phyloP scores from a whole-genome alignment of 2,113 vertebrate species.

The Camelus bactrianus region DNA sequence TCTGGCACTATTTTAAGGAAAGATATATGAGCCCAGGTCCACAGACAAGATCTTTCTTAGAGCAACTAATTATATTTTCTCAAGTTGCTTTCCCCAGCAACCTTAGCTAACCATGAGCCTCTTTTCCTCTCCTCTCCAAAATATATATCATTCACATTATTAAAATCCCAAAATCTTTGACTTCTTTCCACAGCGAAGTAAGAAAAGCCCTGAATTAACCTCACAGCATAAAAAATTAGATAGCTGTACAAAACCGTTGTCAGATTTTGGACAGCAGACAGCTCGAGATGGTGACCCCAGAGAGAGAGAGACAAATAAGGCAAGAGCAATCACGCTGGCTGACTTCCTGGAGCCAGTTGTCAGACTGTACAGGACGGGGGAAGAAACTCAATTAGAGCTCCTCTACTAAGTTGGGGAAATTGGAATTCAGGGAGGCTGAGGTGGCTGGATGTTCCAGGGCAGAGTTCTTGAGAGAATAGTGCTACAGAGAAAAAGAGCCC shows the following conservation, averaged over 20 bases:
- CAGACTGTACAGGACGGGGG: background rate
- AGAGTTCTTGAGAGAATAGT: background rate
- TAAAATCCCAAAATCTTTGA: constrained; percentile 4
- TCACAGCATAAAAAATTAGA: background rate
- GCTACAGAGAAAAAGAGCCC: background rate
- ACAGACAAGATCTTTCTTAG: constrained; percentile 43
- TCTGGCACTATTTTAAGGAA: background rate
- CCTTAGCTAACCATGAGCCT: background rate
- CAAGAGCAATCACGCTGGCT: background rate
- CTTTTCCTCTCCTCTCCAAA: background rate
- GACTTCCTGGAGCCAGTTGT: background rate
- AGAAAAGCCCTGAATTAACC: background rate
- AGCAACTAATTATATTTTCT: constrained; percentile 63
- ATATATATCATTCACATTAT: background rate
- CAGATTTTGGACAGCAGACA: background rate
- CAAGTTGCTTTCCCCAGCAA: constrained; percentile 57
- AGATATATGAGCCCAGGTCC: background rate
- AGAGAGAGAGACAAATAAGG: background rate
- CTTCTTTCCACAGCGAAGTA: background rate
- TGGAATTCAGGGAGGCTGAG: background rate
- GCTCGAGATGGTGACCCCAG: background rate
- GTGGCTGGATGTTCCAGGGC: background rate
- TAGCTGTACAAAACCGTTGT: background rate
- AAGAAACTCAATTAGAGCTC: background rate
- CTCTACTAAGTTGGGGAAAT: background rate